phyloP scores from a whole-genome alignment of 2,113 vertebrate species.

The Morone saxatilis region DNA sequence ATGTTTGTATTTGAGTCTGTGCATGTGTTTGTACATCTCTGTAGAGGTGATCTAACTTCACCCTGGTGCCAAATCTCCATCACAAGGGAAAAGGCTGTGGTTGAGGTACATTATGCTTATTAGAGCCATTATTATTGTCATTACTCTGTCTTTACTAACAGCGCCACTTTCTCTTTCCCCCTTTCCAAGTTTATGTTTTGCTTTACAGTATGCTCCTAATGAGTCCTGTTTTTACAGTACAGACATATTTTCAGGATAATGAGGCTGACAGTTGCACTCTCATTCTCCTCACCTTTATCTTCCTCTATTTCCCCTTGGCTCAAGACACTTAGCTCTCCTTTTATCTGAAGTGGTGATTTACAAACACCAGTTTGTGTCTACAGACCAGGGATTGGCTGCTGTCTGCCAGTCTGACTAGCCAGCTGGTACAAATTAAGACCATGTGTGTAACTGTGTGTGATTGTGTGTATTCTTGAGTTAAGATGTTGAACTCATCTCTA shows the following conservation, averaged over 20 bases:
- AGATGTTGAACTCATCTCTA: conserved; percentile 61
- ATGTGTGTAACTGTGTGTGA: conserved; percentile 55
- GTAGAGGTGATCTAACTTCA: conserved; percentile 53
- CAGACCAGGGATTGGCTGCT: conserved; percentile 71
- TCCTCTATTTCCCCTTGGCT: conserved; percentile 60
- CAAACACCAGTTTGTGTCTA: conserved; percentile 77
- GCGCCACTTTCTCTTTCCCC: conserved; percentile 12
- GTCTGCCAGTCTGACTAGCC: conserved; percentile 72
- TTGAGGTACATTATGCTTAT: conserved; percentile 55
- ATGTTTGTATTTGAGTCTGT: conserved; percentile 17
- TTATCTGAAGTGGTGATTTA: conserved; percentile 82
- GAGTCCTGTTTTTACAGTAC: conserved; percentile 41
- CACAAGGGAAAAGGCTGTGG: conserved; percentile 36
- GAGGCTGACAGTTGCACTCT: conserved; percentile 61
- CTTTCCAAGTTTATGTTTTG: conserved; percentile 38
- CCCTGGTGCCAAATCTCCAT: conserved; percentile 19
- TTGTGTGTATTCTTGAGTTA: conserved; percentile 55
- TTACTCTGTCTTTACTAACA: conserved; percentile 58
- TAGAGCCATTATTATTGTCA: conserved; percentile 63
- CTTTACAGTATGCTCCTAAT: conserved; percentile 37
- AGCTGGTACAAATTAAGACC: conserved; percentile 84
- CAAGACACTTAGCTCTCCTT: conserved; percentile 66
- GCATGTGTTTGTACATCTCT: conserved; percentile 21
- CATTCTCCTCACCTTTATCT: conserved; percentile 65
- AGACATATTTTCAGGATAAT: conserved; percentile 55